Conservation (phyloP, 2,888 invertebrate genomes). For the Nebria brevicollis region DNA sequence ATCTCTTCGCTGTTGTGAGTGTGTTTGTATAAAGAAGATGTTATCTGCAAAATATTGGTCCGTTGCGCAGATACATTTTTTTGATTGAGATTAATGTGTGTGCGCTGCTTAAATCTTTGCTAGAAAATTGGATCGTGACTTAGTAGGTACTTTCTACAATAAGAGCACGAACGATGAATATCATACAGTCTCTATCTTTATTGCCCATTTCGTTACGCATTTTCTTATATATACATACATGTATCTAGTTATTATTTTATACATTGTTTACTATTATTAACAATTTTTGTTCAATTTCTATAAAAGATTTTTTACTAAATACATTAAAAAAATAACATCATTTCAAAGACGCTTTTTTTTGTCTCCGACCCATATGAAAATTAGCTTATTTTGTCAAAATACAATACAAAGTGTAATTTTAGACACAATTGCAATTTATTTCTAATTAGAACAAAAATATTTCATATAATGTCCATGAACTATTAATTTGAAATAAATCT, state of each 20-base stretch:
- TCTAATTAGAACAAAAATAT: no score
- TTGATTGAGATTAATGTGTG: slow-evolving; percentile 42
- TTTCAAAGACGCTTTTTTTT: no score
- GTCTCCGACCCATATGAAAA: no score
- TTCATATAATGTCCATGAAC: neutral
- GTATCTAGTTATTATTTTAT: neutral
- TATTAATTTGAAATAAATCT: neutral
- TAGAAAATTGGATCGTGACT: slow-evolving; percentile 27
- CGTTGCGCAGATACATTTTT: slow-evolving; percentile 23
- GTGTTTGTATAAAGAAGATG: slow-evolving; percentile 40
- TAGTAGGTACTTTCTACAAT: slow-evolving; percentile 8
- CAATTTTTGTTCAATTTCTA: neutral
- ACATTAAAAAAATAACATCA: no score
- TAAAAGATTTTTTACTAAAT: neutral
- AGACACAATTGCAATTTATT: no score
- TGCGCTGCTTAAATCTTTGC: neutral
- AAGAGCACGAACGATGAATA: neutral
- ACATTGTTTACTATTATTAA: neutral
- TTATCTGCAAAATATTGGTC: slow-evolving; percentile 42
- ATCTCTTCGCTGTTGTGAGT: slow-evolving; percentile 18
- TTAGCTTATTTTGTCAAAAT: no score
- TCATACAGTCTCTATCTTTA: neutral
- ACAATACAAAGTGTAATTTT: no score
- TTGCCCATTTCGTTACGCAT: slow-evolving; percentile 6
- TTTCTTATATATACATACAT: neutral